Evolutionary conservation across 2,113 vertebrate genomes (phyloP).

Genomic region (Lepidothrix coronata): DNA sequence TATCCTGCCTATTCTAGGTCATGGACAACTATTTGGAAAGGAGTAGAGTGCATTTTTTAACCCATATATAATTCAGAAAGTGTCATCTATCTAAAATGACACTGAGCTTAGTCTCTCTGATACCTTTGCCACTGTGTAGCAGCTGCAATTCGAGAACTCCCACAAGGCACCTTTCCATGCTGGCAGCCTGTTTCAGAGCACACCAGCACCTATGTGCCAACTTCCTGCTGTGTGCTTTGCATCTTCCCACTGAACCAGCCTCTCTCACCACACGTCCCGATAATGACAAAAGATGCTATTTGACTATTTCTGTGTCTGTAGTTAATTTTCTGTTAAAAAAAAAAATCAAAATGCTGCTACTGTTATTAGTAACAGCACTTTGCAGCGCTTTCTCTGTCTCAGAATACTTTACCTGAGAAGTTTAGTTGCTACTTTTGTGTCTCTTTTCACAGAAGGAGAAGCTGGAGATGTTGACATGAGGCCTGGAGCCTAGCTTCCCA

Average conservation of each 20-base stretch:
- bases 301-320: neutral
- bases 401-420: neutral
- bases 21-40: neutral
- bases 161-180: neutral
- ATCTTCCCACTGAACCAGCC: accelerated
- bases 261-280: accelerated
- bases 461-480: neutral
- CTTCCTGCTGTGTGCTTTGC: neutral
- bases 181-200: neutral
- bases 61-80: neutral
- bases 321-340: neutral
- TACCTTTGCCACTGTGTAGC: neutral
- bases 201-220: accelerated
- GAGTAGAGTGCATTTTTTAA: neutral
- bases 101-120: neutral
- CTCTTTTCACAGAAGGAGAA: neutral
- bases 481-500: neutral
- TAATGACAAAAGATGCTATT: neutral
- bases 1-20: neutral
- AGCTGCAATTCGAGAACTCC: neutral
- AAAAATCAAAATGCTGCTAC: neutral
- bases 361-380: neutral
- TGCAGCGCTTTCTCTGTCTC: neutral
- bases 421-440: neutral
- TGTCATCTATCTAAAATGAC: neutral